These are phyloP conservation scores for Lepilemur ruficaudatus DNA, from an alignment of 2,797 vertebrate species.

Conservation along the genomic window DNA sequence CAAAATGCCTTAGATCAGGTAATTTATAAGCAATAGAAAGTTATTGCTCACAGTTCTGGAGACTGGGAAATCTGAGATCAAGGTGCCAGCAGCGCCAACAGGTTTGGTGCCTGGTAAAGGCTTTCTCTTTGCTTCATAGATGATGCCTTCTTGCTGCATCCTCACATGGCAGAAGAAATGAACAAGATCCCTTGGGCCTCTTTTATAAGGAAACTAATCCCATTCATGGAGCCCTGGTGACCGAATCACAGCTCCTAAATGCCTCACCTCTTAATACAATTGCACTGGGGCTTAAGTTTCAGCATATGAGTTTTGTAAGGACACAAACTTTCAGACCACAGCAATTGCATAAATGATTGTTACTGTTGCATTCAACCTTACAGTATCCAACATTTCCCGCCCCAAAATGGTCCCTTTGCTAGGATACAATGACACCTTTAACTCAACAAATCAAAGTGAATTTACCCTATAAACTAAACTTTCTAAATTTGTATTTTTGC, in stretches of 20 bases:
- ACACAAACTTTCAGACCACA: background rate
- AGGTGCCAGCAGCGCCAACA: too few species aligned
- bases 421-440: background rate
- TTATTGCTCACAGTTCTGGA: background rate
- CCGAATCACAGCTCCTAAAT: background rate
- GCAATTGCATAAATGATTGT: background rate
- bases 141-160: background rate
- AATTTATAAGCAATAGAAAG: background rate
- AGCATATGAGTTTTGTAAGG: background rate
- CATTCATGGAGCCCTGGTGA: background rate
- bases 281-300: background rate
- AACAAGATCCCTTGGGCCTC: background rate
- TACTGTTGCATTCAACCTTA: background rate
- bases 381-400: background rate
- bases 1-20: background rate
- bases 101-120: background rate
- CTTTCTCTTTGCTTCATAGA: background rate
- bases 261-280: background rate
- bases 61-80: background rate
- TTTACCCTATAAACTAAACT: background rate
- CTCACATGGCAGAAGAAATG: background rate
- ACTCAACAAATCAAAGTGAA: background rate
- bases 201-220: background rate
- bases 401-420: background rate
- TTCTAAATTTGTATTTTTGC: background rate